A percentile compares a stretch with the other conserved stretches of the same genome.
Evolutionary conservation across 2,797 vertebrate species (phyloP).

Genomic region (Xiphorhynchus erythropygius): DNA sequence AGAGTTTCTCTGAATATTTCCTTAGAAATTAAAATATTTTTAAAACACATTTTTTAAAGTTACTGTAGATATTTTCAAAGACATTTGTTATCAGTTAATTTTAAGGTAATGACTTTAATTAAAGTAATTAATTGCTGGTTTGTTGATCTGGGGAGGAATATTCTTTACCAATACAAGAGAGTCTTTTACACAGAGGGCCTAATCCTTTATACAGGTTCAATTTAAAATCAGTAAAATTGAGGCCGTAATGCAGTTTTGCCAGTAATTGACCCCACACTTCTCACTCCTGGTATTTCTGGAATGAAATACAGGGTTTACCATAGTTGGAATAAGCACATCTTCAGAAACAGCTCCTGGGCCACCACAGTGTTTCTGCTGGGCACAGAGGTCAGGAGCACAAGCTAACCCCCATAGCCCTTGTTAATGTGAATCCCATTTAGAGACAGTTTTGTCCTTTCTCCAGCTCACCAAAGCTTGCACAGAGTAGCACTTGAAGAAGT

Average conservation of each 20-base stretch:
- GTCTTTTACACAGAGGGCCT: neutral
- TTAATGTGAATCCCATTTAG: neutral
- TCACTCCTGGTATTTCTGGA: neutral
- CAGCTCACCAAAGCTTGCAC: neutral
- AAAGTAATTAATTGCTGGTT: neutral
- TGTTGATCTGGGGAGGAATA: neutral
- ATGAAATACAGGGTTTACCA: neutral
- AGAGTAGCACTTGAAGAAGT: neutral
- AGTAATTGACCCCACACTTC: neutral
- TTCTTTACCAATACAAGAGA: neutral
- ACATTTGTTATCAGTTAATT: neutral
- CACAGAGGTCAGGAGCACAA: neutral
- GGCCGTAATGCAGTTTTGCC: neutral
- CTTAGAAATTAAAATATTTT: neutral
- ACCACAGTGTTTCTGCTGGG: neutral
- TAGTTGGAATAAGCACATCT: neutral
- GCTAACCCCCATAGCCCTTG: neutral
- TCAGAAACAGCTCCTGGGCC: neutral
- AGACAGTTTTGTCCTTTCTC: neutral
- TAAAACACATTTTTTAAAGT: neutral
- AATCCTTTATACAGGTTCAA: neutral
- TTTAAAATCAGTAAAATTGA: neutral
- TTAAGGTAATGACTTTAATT: neutral
- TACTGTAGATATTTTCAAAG: neutral
- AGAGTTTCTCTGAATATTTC: neutral